These are phyloP conservation scores for Pseudochromis fuscus DNA, from an alignment of 2,797 vertebrate species.

Conservation along the genomic window DNA sequence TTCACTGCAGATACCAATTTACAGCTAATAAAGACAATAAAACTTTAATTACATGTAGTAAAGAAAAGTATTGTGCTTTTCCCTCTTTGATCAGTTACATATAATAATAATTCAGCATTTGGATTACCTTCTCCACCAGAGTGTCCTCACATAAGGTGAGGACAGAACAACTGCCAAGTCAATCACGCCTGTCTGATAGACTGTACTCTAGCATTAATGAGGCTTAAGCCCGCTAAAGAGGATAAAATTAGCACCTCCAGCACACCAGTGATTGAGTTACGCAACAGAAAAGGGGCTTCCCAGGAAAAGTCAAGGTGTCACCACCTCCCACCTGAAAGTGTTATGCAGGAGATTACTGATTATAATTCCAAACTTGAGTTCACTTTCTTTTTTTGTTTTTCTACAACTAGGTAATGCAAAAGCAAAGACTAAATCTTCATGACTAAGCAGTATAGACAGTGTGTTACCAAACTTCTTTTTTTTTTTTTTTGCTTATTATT, in stretches of 20 bases:
- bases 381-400: neutral
- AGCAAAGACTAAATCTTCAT: neutral
- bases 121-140: neutral
- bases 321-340: constrained; percentile 34
- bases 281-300: constrained; percentile 77
- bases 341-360: constrained; percentile 52
- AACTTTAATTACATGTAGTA: neutral
- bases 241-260: constrained; percentile 80
- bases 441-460: neutral
- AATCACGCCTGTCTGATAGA: constrained; percentile 78
- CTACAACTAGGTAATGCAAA: neutral
- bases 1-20: neutral
- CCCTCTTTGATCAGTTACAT: neutral
- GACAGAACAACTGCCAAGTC: constrained; percentile 65
- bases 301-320: constrained; percentile 82
- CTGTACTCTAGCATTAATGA: constrained; percentile 75
- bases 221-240: constrained; percentile 80
- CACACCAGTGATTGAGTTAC: constrained; percentile 79
- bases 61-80: neutral
- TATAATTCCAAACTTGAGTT: neutral
- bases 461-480: neutral
- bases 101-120: neutral
- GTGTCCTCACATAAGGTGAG: constrained; percentile 40
- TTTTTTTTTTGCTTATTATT: no score
- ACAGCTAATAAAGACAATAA: neutral